phyloP scores from a whole-genome alignment of 2,797 vertebrate genomes.

The Melopsittacus undulatus region DNA sequence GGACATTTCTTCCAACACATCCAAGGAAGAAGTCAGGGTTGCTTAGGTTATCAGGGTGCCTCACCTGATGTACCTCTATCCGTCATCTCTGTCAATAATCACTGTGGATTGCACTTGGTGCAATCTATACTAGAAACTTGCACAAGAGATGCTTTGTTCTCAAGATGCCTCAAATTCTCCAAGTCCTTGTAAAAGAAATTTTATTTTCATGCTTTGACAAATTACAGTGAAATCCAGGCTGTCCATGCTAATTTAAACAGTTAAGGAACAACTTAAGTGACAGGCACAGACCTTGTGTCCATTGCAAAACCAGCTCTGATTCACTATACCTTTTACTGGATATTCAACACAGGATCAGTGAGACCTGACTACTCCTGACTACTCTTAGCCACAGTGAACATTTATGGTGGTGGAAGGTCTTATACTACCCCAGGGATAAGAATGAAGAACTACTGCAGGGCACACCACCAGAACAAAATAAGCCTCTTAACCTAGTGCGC shows the following conservation, averaged over 20 bases:
- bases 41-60: neutral
- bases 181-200: fast-evolving
- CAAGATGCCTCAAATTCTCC: neutral
- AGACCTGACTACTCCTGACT: neutral
- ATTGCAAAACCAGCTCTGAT: neutral
- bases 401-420: neutral
- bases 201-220: neutral
- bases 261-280: neutral
- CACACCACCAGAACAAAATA: neutral
- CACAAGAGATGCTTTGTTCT: neutral
- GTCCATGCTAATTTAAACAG: neutral
- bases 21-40: neutral
- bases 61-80: neutral
- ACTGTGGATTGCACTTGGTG: neutral
- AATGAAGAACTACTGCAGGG: neutral
- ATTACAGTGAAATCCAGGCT: neutral
- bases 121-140: neutral
- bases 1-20: neutral
- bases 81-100: neutral
- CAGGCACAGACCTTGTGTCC: fast-evolving
- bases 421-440: neutral
- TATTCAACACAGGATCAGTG: neutral
- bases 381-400: neutral
- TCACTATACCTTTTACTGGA: neutral
- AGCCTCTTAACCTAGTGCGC: neutral